Percentiles rank a stretch among this genome's conserved stretches.
Evolutionary conservation across 1,140 invertebrate genomes (phyloP).

Genomic region (Caenorhabditis tropicalis): DNA sequence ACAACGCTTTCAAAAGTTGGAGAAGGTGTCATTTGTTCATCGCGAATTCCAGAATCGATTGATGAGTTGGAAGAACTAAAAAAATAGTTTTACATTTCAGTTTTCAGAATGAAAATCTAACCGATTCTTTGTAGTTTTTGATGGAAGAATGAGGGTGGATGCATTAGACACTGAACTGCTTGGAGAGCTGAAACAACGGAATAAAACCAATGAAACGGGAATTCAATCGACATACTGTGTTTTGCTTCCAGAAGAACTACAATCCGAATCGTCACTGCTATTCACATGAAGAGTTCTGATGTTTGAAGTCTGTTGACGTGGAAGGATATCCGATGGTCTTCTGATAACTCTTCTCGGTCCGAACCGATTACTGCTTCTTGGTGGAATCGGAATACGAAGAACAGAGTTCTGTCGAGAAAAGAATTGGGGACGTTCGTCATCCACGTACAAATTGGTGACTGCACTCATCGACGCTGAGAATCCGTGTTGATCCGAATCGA

Average conservation of each 20-base stretch:
- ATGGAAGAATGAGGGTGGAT: slow-evolving; percentile 13
- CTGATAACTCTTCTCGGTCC: slow-evolving; percentile 47
- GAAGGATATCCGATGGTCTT: slow-evolving; percentile 45
- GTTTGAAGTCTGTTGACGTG: neutral
- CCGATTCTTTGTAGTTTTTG: slow-evolving; percentile 30
- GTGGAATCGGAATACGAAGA: slow-evolving; percentile 59
- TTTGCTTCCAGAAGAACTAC: slow-evolving; percentile 22
- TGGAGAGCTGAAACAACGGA: neutral
- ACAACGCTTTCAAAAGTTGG: slow-evolving; percentile 40
- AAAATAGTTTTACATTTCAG: neutral
- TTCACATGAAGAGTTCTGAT: slow-evolving; percentile 44
- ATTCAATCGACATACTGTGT: neutral
- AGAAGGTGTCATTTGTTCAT: slow-evolving; percentile 15
- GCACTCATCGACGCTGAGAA: slow-evolving; percentile 50
- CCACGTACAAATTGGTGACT: slow-evolving; percentile 46
- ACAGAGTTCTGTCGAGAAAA: slow-evolving; percentile 57
- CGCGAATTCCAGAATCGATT: slow-evolving; percentile 45
- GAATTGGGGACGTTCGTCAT: slow-evolving; percentile 52
- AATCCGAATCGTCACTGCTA: slow-evolving; percentile 40
- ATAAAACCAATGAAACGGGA: neutral
- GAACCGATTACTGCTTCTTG: slow-evolving; percentile 57
- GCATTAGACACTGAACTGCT: slow-evolving; percentile 23
- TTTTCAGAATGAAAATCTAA: neutral
- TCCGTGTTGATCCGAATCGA: slow-evolving; percentile 34
- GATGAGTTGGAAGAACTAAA: slow-evolving; percentile 28